Percentiles rank a stretch among this genome's conserved stretches.
phyloP scores from a whole-genome alignment of 2,113 vertebrate genomes.

The Eurystomus gularis region DNA sequence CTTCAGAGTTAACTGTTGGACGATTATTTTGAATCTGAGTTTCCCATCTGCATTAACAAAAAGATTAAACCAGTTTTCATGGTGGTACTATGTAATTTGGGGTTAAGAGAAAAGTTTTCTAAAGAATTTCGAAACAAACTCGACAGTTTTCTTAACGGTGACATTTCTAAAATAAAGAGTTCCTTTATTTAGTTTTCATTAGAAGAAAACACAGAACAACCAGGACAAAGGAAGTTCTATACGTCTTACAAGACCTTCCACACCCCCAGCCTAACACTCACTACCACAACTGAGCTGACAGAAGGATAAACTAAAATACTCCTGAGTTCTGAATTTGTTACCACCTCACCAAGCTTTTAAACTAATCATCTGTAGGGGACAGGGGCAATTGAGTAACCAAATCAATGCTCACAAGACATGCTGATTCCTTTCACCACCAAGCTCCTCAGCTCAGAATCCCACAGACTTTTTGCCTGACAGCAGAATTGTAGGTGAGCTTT shows the following conservation, averaged over 20 bases:
- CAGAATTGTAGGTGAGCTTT: neutral
- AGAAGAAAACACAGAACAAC: neutral
- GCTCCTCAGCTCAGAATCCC: neutral
- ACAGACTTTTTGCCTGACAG: neutral
- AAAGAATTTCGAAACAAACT: neutral
- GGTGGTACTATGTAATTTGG: neutral
- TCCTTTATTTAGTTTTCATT: neutral
- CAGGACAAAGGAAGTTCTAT: neutral
- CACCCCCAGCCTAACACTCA: neutral
- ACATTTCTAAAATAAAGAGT: neutral
- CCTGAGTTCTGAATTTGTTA: neutral
- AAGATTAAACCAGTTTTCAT: neutral
- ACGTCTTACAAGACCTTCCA: neutral
- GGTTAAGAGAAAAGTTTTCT: neutral
- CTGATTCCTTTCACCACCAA: neutral
- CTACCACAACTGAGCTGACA: neutral
- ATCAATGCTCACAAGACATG: neutral
- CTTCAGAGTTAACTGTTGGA: neutral
- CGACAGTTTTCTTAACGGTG: neutral
- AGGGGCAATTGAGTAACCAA: neutral
- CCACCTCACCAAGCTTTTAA: neutral
- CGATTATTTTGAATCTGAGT: neutral
- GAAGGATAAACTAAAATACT: neutral
- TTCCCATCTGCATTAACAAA: neutral
- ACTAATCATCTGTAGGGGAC: neutral